Conservation (phyloP, 2,888 invertebrate species). For the Adelognathus sp. region DNA sequence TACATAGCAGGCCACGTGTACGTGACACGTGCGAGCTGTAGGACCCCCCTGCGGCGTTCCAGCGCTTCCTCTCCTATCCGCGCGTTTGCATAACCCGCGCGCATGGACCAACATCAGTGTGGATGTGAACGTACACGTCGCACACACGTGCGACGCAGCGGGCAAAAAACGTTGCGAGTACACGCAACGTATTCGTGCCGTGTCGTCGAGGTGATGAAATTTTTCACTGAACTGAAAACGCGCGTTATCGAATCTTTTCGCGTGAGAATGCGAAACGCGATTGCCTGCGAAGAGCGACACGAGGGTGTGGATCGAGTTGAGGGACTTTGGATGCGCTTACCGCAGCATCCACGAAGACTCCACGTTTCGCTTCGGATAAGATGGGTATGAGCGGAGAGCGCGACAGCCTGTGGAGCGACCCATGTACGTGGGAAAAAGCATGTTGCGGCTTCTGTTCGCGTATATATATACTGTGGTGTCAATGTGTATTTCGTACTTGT, state of each 20-base stretch:
- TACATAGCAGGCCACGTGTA: slow-evolving; percentile 38
- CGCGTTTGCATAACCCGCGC: too few species aligned
- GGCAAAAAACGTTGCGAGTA: background rate
- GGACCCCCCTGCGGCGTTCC: too few species aligned
- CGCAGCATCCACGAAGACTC: background rate
- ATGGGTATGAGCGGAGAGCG: background rate
- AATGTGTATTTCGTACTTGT: background rate
- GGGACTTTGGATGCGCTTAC: background rate
- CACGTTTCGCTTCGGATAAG: background rate
- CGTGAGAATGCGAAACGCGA: slow-evolving; percentile 62
- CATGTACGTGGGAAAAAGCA: slow-evolving; percentile 19
- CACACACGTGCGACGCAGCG: slow-evolving; percentile 30
- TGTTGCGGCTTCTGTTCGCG: background rate
- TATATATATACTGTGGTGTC: background rate
- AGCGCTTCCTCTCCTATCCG: too few species aligned
- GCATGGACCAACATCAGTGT: background rate
- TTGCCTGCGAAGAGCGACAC: background rate
- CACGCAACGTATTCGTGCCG: slow-evolving; percentile 18
- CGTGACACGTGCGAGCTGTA: slow-evolving; percentile 51
- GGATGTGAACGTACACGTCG: background rate
- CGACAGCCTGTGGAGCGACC: background rate
- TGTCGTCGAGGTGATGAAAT: slow-evolving; percentile 22
- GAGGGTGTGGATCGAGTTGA: slow-evolving; percentile 3
- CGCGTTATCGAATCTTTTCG: slow-evolving; percentile 70
- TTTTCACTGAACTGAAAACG: slow-evolving; percentile 59